Percentiles rank a stretch among this genome's conserved stretches.
Evolutionary conservation across 2,888 invertebrate genomes (phyloP).

Genomic region (Polymixis flavicincta): DNA sequence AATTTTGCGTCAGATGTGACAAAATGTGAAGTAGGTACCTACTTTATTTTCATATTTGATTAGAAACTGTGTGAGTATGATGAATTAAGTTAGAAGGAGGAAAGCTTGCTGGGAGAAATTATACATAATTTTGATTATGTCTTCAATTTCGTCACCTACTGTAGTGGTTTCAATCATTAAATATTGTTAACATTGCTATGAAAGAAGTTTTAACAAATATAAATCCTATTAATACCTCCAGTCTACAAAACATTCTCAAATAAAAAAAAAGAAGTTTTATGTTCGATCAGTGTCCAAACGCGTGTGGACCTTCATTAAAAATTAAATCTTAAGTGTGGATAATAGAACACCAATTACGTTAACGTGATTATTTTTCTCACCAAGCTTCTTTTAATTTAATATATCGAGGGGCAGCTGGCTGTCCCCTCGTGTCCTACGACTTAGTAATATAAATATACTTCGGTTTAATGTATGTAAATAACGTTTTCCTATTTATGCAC

Average conservation of each 20-base stretch:
- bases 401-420: slow-evolving; percentile 63
- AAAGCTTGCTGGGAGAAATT: slow-evolving; percentile 56
- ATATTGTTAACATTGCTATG: background rate
- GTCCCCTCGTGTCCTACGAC: slow-evolving; percentile 53
- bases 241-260: no score
- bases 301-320: background rate
- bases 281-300: background rate
- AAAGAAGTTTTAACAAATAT: background rate
- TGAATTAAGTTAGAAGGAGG: slow-evolving; percentile 40
- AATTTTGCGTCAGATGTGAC: slow-evolving; percentile 54
- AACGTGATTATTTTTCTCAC: slow-evolving; percentile 59
- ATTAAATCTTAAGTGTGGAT: slow-evolving; percentile 5
- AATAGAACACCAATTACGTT: background rate
- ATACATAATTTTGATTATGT: slow-evolving; percentile 8
- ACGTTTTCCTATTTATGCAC: slow-evolving; percentile 89
- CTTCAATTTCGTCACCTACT: background rate
- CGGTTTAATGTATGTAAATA: slow-evolving; percentile 81
- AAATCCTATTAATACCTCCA: no score
- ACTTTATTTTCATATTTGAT: slow-evolving; percentile 57
- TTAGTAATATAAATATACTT: slow-evolving; percentile 57
- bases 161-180: background rate
- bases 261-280: background rate
- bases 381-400: slow-evolving; percentile 44
- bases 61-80: slow-evolving; percentile 39
- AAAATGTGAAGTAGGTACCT: slow-evolving; percentile 46